These are phyloP conservation scores for Tragelaphus imberbis DNA, from an alignment of 2,113 vertebrate species.

Conservation along the genomic window DNA sequence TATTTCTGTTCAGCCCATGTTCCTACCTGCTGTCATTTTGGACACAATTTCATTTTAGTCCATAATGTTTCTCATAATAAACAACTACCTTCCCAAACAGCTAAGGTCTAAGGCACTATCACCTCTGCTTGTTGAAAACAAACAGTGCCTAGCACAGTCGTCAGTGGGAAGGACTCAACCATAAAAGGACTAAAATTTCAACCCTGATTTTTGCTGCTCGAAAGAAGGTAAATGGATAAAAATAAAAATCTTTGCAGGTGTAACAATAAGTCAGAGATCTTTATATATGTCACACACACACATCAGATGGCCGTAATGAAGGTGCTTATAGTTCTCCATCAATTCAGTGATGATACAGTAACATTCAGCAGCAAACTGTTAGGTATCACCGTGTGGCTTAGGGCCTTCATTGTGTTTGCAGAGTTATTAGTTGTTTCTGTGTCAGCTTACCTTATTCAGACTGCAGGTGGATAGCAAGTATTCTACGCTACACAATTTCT, in stretches of 20 bases:
- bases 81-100: neutral
- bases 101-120: neutral
- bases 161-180: constrained; percentile 29
- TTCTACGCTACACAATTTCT: neutral
- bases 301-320: neutral
- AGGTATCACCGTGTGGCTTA: neutral
- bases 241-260: constrained; percentile 27
- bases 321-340: neutral
- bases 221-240: constrained; percentile 32
- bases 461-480: neutral
- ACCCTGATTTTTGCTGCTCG: neutral
- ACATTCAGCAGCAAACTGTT: neutral
- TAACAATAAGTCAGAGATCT: neutral
- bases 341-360: neutral
- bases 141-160: neutral
- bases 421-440: neutral
- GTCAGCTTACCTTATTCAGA: neutral
- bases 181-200: constrained; percentile 46
- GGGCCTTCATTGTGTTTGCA: neutral
- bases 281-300: neutral
- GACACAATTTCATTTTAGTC: constrained; percentile 48
- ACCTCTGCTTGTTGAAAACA: neutral
- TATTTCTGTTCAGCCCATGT: neutral
- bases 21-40: constrained; percentile 42
- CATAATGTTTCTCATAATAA: constrained; percentile 36